Evolutionary conservation across 2,113 vertebrate genomes (phyloP), one percentile per base, ranked within the genome.

Genomic region (Verasper variegatus): DNA sequence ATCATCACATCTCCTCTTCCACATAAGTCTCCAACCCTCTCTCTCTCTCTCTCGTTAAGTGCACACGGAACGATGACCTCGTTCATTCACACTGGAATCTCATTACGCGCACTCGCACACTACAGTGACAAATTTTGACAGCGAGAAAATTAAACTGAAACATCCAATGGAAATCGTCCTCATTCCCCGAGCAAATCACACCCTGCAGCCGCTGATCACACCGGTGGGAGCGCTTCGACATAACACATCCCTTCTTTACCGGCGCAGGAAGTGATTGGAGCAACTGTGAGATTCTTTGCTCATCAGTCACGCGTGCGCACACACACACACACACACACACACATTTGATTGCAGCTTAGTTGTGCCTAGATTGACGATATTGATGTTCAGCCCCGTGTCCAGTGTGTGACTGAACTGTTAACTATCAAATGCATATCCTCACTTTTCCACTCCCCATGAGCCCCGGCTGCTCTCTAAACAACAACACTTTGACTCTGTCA

Each of bases 131-230:
- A 78, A 78, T 45, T 47, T 62, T 62, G 71, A 87, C 73, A 79
- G 81, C 31, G 3, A 55, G 80, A 84, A 86, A 88, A 88, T 88
- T 84, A 78, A 84, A 83, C 47, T 26, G 68, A 82, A 90, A 82
- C 73, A 79, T 81, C 63, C 65, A 61, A 62, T 71, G 65, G 71
- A 75, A 88, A 79, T 86, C 81, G 4, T 80, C 42, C 52, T 68
- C 73, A 60, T 88, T 86, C 76, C 72, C 62, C 23, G 63, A 71
- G 77, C 72, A 84, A 83, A 87, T 89, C 67, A 62, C 69, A 52
- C 65, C 78, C 78, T 66, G 74, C 77, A 60, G 80, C 74, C 51
- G 84, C 84, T 87, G 74, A 90, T 88, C 80, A 66, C 78, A 64
- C 87, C 68, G 0, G 18, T 56, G 84, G 82, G 87, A 79, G 80